Evolutionary conservation across 2,888 invertebrate genomes (phyloP).

Genomic region (Lycophotia porphyrea): DNA sequence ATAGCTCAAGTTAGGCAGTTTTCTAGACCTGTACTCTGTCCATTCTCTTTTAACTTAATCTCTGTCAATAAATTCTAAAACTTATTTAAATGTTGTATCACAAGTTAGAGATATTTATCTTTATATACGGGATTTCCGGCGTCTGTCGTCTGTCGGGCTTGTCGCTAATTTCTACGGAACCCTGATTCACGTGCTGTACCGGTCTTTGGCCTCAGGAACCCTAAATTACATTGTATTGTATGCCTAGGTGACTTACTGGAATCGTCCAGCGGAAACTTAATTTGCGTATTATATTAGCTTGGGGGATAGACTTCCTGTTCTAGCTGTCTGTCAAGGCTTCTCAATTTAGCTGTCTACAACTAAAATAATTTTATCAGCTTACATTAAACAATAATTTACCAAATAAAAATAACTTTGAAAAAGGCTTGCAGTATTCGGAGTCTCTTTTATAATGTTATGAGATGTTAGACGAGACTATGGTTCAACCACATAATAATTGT

Average conservation of each 20-base stretch:
- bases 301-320: not conserved
- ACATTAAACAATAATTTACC: not conserved
- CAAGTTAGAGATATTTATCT: slow-evolving; percentile 84
- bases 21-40: not conserved
- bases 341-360: not conserved
- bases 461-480: not conserved
- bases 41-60: slow-evolving; percentile 66
- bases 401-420: not conserved
- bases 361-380: not conserved
- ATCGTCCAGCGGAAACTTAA: slow-evolving; percentile 19
- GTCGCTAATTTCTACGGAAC: slow-evolving; percentile 82
- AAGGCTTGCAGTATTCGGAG: not conserved
- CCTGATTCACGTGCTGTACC: slow-evolving; percentile 71
- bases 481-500: not conserved
- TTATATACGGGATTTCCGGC: slow-evolving; percentile 89
- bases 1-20: not conserved
- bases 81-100: slow-evolving; percentile 87
- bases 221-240: slow-evolving; percentile 46
- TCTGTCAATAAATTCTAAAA: slow-evolving; percentile 83
- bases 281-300: slow-evolving; percentile 6
- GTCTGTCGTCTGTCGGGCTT: slow-evolving; percentile 75
- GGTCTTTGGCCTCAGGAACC: slow-evolving; percentile 49
- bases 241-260: slow-evolving; percentile 14
- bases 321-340: not conserved
- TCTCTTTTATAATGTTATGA: not conserved